A percentile compares a stretch with the other conserved stretches of the same genome.
Evolutionary conservation across 2,113 vertebrate genomes (phyloP).

Genomic region (Nerophis ophidion): DNA sequence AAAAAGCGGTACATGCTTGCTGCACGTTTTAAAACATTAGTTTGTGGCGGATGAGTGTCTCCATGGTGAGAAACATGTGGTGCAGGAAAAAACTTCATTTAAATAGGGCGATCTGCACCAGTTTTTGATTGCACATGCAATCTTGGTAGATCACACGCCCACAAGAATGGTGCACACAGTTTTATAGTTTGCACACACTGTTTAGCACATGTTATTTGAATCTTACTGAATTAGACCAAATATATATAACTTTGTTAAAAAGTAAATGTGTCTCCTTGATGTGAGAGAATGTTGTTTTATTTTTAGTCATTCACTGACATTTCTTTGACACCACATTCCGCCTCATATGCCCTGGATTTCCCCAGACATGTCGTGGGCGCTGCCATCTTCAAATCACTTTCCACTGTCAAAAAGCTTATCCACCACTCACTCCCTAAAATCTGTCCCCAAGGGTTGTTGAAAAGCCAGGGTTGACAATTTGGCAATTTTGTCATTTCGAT

Average conservation of each 20-base stretch:
- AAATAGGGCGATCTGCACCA: no score
- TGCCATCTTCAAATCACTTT: slow-evolving; percentile 34
- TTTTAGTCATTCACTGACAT: slow-evolving; percentile 5
- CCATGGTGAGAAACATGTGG: no score
- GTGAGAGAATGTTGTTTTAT: slow-evolving; percentile 3
- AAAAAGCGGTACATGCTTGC: no score
- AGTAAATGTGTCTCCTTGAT: background rate
- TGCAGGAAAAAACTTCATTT: no score
- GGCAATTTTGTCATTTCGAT: slow-evolving; percentile 12
- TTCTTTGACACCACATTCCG: slow-evolving; percentile 7
- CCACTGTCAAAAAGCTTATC: slow-evolving; percentile 36
- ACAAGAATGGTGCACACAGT: no score
- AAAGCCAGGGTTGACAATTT: slow-evolving; percentile 17
- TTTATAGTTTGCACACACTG: no score
- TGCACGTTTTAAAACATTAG: no score
- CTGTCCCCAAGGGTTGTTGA: slow-evolving; percentile 16
- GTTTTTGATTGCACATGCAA: no score
- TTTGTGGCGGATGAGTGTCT: no score
- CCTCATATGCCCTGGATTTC: slow-evolving; percentile 23
- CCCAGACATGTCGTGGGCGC: slow-evolving; percentile 38
- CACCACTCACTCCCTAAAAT: slow-evolving; percentile 33
- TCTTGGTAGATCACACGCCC: no score
- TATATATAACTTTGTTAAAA: background rate
- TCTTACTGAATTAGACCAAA: no score
- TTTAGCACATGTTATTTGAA: no score